These are phyloP conservation scores for Syncerus caffer DNA, from an alignment of 2,797 vertebrate genomes.

Conservation along the genomic window DNA sequence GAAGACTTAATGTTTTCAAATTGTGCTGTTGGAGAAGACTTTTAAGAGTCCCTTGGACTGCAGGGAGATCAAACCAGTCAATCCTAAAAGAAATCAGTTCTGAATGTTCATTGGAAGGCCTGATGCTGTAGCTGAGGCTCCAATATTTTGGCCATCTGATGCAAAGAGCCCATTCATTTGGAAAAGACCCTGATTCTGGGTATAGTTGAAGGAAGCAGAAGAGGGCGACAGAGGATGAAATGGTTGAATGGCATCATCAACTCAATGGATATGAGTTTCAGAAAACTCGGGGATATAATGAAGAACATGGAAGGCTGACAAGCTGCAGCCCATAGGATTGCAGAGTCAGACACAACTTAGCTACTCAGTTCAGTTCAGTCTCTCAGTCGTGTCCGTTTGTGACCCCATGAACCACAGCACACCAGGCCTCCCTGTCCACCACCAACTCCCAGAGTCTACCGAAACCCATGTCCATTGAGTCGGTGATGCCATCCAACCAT, in stretches of 20 bases:
- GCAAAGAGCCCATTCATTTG: neutral
- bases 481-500: too few species aligned
- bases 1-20: neutral
- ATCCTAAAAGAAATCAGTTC: neutral
- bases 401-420: too few species aligned
- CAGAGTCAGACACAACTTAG: neutral
- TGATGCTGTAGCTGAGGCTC: neutral
- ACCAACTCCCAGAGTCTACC: too few species aligned
- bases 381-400: too few species aligned
- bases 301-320: neutral
- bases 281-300: neutral
- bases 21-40: neutral
- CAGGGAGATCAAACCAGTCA: neutral
- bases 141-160: neutral
- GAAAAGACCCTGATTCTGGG: neutral
- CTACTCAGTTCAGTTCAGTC: neutral
- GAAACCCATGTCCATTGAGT: too few species aligned
- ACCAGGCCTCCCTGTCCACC: too few species aligned
- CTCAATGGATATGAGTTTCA: neutral
- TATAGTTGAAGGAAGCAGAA: neutral
- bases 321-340: neutral
- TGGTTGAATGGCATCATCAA: neutral
- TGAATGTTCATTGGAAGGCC: neutral
- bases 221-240: neutral
- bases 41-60: neutral